Evolutionary conservation across 2,113 vertebrate species (phyloP).

Genomic region (Psilopogon haemacephalus): DNA sequence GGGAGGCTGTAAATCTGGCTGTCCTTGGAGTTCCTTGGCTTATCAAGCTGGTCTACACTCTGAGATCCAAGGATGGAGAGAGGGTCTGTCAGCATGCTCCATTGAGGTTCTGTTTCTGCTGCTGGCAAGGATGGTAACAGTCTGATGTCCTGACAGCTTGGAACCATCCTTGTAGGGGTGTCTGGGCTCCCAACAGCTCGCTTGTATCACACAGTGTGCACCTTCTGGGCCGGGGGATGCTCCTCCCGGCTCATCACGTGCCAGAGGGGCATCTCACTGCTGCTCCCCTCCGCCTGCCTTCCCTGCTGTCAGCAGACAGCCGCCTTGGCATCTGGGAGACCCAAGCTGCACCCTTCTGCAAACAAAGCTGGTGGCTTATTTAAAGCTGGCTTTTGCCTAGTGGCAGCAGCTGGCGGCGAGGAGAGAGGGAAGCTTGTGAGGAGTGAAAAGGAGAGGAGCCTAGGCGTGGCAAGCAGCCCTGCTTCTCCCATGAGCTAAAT

Average conservation of each 20-base stretch:
- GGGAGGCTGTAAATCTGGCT: not conserved
- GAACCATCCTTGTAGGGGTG: not conserved
- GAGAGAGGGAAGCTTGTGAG: not conserved
- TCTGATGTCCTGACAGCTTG: not conserved
- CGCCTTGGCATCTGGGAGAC: not conserved
- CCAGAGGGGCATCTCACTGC: not conserved
- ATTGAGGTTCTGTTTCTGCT: rapidly evolving
- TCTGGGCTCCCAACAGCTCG: not conserved
- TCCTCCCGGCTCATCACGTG: not conserved
- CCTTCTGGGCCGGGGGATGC: not conserved
- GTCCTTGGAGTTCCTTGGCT: not conserved
- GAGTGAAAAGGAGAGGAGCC: not conserved
- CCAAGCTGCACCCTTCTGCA: rapidly evolving
- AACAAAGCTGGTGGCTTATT: not conserved
- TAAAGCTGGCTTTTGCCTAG: not conserved
- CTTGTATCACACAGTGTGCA: rapidly evolving
- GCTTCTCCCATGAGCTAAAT: not conserved
- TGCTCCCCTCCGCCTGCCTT: rapidly evolving
- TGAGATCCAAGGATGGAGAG: not conserved
- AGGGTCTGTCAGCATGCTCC: rapidly evolving
- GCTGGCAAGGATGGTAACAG: rapidly evolving
- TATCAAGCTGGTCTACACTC: rapidly evolving
- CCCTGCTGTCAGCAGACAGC: rapidly evolving
- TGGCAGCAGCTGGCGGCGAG: not conserved
- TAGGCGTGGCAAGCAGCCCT: not conserved